Base-by-base conservation (phyloP, 2,888 invertebrate genomes). In the Eilema caniola region DNA sequence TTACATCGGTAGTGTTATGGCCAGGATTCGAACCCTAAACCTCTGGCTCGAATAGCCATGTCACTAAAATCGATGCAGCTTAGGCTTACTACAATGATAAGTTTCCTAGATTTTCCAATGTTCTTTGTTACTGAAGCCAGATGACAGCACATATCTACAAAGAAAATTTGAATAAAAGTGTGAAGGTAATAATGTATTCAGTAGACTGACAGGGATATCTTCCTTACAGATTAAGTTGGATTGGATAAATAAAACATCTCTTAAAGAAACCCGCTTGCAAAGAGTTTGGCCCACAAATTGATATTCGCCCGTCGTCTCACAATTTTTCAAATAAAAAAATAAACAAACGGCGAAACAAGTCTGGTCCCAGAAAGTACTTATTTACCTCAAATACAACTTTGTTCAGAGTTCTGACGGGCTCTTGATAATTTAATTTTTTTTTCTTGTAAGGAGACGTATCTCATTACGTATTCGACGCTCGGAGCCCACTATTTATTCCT, bases 401-500 rank as follows among this genome's bases (percentile, higher is more conserved):
- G 70, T 72, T 68, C 70, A 65, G 74, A 77, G 73, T 75, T 72
- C 74, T 78, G 73, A 79, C 75, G 69, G 72, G 75, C 72, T 76
- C 86, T 77, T 83, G 83, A 76, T 82, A 83, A 86, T 86, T 85
- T 83, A 86, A 85, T 87, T 87, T 83, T 82, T 47, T 81, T 78
- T 75, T 74, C 76, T 76, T 75, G 67, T 72, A 79, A 79, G 75
- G 75, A 79, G 79, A 79, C 80, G 75, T 74, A 76, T 76, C 80
- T 86, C 85, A 84, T 84, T 89, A 88, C 73, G 85, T 87, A 90
- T 90, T 90, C 90, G 76, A 74, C 72, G 66, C 84, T 75, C 78
- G 83, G 75, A 65, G 69, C 73, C 79, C 82, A 89, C 82, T 92
- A 91, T 91, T 90, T 90, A 91, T 88, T 82, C 84, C 82, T 84